Evolutionary conservation across 2,113 vertebrate species (phyloP).

Genomic region (Pica pica): DNA sequence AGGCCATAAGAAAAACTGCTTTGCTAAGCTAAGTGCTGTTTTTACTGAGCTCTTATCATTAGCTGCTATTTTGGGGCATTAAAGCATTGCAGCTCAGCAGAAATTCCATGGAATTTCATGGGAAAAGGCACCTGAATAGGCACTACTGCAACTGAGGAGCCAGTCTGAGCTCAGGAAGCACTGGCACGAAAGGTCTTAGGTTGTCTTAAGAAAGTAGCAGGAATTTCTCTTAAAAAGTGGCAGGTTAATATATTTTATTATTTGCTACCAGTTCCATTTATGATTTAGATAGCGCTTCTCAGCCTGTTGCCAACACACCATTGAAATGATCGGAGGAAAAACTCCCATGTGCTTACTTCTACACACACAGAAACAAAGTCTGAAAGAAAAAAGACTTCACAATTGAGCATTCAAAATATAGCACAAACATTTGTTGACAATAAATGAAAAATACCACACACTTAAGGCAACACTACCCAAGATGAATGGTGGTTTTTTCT

Average conservation of each 20-base stretch:
- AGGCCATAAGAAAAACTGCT: background rate
- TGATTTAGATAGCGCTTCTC: background rate
- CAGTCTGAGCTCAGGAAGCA: background rate
- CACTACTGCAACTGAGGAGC: background rate
- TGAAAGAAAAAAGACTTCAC: background rate
- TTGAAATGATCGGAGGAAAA: background rate
- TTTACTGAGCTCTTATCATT: background rate
- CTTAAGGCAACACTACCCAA: background rate
- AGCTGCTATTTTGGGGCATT: background rate
- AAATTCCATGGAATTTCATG: background rate
- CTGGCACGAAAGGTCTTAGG: background rate
- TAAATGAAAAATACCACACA: background rate
- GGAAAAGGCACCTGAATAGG: background rate
- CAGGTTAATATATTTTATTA: background rate
- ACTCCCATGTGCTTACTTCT: background rate
- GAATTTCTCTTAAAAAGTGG: background rate
- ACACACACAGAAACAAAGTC: background rate
- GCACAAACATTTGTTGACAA: background rate
- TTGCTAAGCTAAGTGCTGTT: background rate
- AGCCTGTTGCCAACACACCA: background rate
- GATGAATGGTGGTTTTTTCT: background rate
- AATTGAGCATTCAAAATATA: background rate
- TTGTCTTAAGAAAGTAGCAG: background rate
- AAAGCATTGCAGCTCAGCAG: background rate
- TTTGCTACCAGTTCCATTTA: background rate